These are phyloP conservation scores for Cochlearius cochlearius DNA, from an alignment of 2,113 vertebrate species.

Conservation along the genomic window DNA sequence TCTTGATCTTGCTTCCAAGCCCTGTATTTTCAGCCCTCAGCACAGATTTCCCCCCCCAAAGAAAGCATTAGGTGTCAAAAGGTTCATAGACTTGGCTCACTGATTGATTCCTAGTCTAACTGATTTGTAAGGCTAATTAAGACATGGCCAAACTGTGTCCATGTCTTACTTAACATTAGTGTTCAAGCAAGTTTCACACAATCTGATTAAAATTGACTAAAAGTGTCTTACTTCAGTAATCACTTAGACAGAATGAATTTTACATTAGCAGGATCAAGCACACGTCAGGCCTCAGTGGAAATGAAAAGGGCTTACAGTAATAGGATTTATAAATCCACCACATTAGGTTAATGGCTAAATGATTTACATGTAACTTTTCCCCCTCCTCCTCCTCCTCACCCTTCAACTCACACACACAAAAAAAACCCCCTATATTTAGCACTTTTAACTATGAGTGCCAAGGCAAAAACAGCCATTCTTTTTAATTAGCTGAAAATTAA, in stretches of 20 bases:
- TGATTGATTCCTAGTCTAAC: constrained; percentile 58
- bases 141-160: constrained; percentile 69
- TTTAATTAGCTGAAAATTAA: constrained; percentile 56
- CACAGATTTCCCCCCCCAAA: neutral
- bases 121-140: constrained; percentile 72
- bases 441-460: constrained; percentile 63
- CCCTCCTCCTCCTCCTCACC: constrained; percentile 68
- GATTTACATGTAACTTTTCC: constrained; percentile 78
- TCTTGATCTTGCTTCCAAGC: constrained; percentile 23
- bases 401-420: constrained; percentile 64
- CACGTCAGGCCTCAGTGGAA: constrained; percentile 75
- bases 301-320: constrained; percentile 79
- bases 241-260: constrained; percentile 78
- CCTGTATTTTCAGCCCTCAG: constrained; percentile 11
- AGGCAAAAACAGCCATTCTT: constrained; percentile 64
- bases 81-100: constrained; percentile 38
- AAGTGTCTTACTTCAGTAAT: constrained; percentile 78
- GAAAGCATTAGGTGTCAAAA: constrained; percentile 52
- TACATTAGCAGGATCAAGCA: constrained; percentile 79
- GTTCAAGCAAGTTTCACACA: constrained; percentile 69
- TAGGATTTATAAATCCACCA: constrained; percentile 79
- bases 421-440: constrained; percentile 46
- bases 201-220: constrained; percentile 77
- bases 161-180: constrained; percentile 49
- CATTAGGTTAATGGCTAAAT: constrained; percentile 81